Evolutionary conservation across 2,888 invertebrate genomes (phyloP), one percentile per base, ranked within the genome.

Genomic region (Salpingus planirostris): DNA sequence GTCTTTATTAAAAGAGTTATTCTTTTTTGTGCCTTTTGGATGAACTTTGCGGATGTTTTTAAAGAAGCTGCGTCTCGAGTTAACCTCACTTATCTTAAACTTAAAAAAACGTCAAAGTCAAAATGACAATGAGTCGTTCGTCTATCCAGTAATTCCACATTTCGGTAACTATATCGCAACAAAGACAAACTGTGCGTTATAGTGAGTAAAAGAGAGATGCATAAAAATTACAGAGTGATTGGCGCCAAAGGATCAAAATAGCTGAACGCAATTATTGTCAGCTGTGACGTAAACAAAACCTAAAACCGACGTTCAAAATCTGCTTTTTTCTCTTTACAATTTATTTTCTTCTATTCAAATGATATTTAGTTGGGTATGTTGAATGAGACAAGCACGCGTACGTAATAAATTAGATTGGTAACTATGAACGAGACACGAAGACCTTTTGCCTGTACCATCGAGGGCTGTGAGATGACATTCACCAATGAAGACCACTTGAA

Each of bases 401-500:
- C 8, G 5, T 18, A 18, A 18, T 18, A 8, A 6, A 18, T 18
- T 18, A 18, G 5, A 5, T 6, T 8, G 18, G 5, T 18, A 18
- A 27, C 10, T 13, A 36, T 32, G 32, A 12, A 36, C 14, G 29
- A 32, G 4, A 21, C 31, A 5, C 34, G 71, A 36, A 80, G 80
- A 58, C 83, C 83, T 0, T 85, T 85, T 55, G 76, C 74, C 1
- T 86, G 86, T 56, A 66, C 71, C 5, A 69, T 74, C 21, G 68
- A 71, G 2, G 81, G 77, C 24, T 87, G 85, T 58, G 76, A 76
- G 11, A 80, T 80, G 80, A 77, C 78, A 24, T 88, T 88, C 52
- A 76, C 79, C 0, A 85, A 83, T 57, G 85, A 85, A 57, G 87
- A 88, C 53, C 84, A 86, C 50, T 65, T 88, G 15, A 74, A 76